Conservation (phyloP, 2,888 invertebrate genomes). For the Rhaphigaster nebulosa region DNA sequence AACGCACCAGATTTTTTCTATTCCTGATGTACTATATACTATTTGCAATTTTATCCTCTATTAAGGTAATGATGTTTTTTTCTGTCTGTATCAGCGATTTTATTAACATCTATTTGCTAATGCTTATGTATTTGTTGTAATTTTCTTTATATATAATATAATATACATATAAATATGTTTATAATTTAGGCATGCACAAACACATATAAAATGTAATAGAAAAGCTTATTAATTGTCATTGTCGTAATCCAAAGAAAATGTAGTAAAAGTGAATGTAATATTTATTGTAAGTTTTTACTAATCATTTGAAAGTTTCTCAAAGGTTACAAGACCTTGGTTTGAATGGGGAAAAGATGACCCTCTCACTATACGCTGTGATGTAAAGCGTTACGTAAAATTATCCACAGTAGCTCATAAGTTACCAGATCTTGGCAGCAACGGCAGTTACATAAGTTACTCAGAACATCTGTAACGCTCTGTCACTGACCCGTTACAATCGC, state of each 20-base stretch:
- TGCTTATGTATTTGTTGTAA: too few relatives aligned
- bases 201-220: too few relatives aligned
- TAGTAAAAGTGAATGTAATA: background rate
- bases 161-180: too few relatives aligned
- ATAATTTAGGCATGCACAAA: too few relatives aligned
- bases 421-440: background rate
- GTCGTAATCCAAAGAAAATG: background rate
- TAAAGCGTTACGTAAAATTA: background rate
- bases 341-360: background rate
- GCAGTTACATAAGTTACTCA: background rate
- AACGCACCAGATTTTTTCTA: too few relatives aligned
- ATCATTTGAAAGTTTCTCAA: background rate
- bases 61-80: too few relatives aligned
- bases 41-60: too few relatives aligned
- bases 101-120: too few relatives aligned
- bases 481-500: conserved; percentile 6
- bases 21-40: too few relatives aligned
- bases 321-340: background rate
- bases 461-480: background rate
- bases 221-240: too few relatives aligned
- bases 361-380: background rate
- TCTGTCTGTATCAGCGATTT: too few relatives aligned
- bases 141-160: too few relatives aligned
- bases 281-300: background rate
- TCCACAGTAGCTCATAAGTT: background rate